Evolutionary conservation across 2,888 invertebrate species (phyloP), one percentile per base, ranked within the genome.

Genomic region (Dasysyrphus tricinctus): DNA sequence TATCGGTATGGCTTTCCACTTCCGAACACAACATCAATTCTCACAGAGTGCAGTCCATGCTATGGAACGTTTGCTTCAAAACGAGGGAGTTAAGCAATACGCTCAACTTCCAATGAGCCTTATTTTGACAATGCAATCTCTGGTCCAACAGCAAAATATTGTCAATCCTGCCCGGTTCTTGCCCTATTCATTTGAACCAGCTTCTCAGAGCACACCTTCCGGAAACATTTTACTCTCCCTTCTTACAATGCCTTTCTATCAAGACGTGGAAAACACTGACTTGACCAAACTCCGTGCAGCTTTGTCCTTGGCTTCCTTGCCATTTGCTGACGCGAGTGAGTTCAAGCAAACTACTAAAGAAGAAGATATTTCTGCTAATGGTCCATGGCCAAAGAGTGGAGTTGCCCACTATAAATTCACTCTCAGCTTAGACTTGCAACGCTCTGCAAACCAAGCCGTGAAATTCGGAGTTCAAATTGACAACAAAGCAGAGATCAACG

Each of bases 1-100:
- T 84, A 92, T 93, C 75, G 95, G 95, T 29, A 91, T 94, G 88
- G 92, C 93, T 57, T 94, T 94, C 92, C 93, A 93, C 42, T 93
- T 93, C 85, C 93, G 93, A 88, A 94, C 94, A 44, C 94, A 94
- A 57, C 90, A 90, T 61, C 93, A 94, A 89, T 93, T 92, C 89
- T 91, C 92, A 42, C 69, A 79, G 2, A 77, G 14, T 54, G 93
- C 93, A 82, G 88, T 92, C 47, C 90, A 90, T 29, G 91, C 90
- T 90, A 42, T 7, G 91, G 73, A 69, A n/a, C 54, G 75, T 5
- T 59, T 75, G 29, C 56, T 88, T 9, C 81, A 82, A 29, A 80
- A 44, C 3, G 76, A 88, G 75, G 88, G 88, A 24, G 19, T 59
- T 0, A 75, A 86, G 34, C 77, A 82, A 49, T 82, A 75, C 47